These are phyloP conservation scores for Megaleporinus macrocephalus DNA, from an alignment of 2,113 vertebrate genomes.

Conservation along the genomic window DNA sequence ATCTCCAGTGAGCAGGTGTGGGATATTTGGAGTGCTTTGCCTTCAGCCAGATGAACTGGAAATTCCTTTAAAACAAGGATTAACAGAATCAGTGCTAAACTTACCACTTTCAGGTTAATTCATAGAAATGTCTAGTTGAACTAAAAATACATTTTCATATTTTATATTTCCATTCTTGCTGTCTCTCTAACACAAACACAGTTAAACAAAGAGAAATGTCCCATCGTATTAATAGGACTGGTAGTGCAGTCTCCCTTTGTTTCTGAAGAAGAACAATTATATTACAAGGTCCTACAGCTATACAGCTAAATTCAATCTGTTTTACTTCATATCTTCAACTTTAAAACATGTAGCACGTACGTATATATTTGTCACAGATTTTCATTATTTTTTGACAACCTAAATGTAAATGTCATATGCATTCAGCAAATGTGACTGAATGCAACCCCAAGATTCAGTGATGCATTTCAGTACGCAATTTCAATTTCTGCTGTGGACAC, in stretches of 20 bases:
- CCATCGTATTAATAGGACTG: no score
- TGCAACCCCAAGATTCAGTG: conserved; percentile 1
- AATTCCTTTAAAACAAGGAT: no score
- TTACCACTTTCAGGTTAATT: no score
- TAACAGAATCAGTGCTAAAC: no score
- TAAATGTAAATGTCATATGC: conserved; percentile 11
- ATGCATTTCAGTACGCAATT: conserved; percentile 26
- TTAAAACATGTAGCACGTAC: not conserved
- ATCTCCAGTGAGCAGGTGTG: no score
- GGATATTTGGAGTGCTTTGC: no score
- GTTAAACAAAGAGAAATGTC: no score
- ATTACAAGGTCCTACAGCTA: not conserved
- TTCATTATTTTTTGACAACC: not conserved
- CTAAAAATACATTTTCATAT: not conserved
- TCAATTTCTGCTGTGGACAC: not conserved
- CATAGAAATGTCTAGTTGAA: no score
- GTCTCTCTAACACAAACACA: not conserved
- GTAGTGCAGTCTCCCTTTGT: no score
- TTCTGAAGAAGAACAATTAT: not conserved
- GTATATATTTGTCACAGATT: not conserved
- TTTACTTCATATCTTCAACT: no score
- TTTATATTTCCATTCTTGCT: not conserved
- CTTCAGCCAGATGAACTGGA: no score
- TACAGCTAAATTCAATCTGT: not conserved
- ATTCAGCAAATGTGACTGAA: conserved; percentile 9